phyloP scores from a whole-genome alignment of 2,113 vertebrate species.

The Pollimyrus isidori region DNA sequence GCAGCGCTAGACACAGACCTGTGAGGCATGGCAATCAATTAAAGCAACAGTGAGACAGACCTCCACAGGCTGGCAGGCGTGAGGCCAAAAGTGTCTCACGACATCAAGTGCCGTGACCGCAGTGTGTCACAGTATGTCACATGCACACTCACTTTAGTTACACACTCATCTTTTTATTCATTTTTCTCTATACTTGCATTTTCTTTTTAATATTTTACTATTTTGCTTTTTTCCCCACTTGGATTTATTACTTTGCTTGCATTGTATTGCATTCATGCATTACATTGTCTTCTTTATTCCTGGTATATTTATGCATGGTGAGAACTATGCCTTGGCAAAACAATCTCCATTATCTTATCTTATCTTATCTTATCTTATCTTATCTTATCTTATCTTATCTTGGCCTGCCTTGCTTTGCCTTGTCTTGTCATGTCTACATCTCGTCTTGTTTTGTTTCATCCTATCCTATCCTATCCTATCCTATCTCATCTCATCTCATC shows the following conservation, averaged over 20 bases:
- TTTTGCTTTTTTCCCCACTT: neutral
- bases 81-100: neutral
- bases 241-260: neutral
- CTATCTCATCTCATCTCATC: rapidly evolving
- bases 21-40: neutral
- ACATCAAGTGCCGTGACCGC: neutral
- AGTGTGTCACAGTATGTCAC: neutral
- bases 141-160: neutral
- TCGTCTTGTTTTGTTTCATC: neutral
- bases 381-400: neutral
- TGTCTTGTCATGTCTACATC: too few species aligned
- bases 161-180: neutral
- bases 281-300: neutral
- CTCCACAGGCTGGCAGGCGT: neutral
- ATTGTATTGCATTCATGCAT: neutral
- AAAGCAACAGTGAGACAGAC: neutral
- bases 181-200: neutral
- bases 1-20: neutral
- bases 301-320: neutral
- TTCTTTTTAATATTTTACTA: neutral
- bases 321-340: neutral
- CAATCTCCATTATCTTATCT: neutral
- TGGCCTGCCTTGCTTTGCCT: too few species aligned
- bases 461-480: neutral
- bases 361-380: neutral